Evolutionary conservation across 2,888 invertebrate species (phyloP).

Genomic region (Drosophila atroscutellata): DNA sequence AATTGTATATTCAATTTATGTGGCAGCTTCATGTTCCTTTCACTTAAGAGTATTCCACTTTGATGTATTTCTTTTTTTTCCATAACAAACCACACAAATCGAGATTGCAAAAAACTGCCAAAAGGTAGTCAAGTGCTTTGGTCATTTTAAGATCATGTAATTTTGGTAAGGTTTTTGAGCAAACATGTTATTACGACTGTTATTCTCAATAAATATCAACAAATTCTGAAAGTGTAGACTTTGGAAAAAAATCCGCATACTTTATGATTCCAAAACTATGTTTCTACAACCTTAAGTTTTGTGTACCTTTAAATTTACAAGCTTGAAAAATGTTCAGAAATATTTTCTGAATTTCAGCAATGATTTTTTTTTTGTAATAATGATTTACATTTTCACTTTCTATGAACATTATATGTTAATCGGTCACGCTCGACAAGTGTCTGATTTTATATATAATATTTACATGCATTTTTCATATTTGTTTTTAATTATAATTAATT

Average conservation of each 20-base stretch:
- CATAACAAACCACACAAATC: constrained; percentile 30
- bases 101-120: constrained; percentile 3
- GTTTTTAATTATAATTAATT: constrained; percentile 14
- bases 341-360: too few relatives aligned
- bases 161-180: not conserved
- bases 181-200: not conserved
- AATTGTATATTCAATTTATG: constrained; percentile 71
- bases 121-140: not conserved
- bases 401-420: not conserved
- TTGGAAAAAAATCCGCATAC: too few relatives aligned
- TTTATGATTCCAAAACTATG: too few relatives aligned
- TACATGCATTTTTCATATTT: not conserved
- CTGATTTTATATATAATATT: not conserved
- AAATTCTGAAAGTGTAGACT: too few relatives aligned
- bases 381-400: not conserved
- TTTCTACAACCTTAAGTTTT: too few relatives aligned
- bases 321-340: too few relatives aligned
- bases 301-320: too few relatives aligned
- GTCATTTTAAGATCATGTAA: not conserved
- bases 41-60: constrained; percentile 9
- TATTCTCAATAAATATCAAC: too few relatives aligned
- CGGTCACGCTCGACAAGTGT: not conserved
- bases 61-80: not conserved
- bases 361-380: too few relatives aligned
- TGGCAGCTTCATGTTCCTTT: constrained; percentile 28